These are phyloP conservation scores for Catamblyrhynchus diadema DNA, from an alignment of 2,797 vertebrate genomes.

Conservation along the genomic window DNA sequence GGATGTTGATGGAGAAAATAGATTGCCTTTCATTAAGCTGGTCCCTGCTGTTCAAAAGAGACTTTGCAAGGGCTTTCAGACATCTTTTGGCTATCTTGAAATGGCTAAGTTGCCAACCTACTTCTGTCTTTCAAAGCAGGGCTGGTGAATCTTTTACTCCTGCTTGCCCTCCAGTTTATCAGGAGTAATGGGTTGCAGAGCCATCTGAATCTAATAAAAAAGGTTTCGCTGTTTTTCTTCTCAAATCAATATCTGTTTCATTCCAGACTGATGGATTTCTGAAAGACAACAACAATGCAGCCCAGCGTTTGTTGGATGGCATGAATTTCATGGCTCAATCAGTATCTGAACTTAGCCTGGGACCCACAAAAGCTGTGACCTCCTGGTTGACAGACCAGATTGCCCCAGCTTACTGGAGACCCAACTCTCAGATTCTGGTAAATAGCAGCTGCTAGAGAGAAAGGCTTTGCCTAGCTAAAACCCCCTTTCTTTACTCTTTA, in stretches of 20 bases:
- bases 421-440: constrained; percentile 96
- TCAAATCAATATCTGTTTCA: neutral
- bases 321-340: constrained; percentile 98
- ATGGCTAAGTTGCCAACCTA: neutral
- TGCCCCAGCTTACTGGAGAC: constrained; percentile 95
- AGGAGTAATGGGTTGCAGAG: neutral
- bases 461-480: neutral
- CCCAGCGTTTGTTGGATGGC: constrained; percentile 95
- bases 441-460: constrained; percentile 17
- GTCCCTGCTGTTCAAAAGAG: neutral
- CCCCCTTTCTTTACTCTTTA: neutral
- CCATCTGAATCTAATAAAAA: neutral
- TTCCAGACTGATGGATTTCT: constrained; percentile 92
- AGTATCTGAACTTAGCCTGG: constrained; percentile 94
- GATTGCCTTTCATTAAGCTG: neutral
- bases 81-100: neutral
- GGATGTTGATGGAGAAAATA: neutral
- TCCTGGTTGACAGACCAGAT: constrained; percentile 99
- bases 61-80: neutral
- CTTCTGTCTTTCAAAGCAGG: neutral
- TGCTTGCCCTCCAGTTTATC: neutral
- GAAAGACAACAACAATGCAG: constrained; percentile 98
- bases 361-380: constrained; percentile 95
- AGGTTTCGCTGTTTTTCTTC: neutral
- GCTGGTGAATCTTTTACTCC: neutral